Conservation (phyloP, 2,113 vertebrate species). For the Mellivora capensis region DNA sequence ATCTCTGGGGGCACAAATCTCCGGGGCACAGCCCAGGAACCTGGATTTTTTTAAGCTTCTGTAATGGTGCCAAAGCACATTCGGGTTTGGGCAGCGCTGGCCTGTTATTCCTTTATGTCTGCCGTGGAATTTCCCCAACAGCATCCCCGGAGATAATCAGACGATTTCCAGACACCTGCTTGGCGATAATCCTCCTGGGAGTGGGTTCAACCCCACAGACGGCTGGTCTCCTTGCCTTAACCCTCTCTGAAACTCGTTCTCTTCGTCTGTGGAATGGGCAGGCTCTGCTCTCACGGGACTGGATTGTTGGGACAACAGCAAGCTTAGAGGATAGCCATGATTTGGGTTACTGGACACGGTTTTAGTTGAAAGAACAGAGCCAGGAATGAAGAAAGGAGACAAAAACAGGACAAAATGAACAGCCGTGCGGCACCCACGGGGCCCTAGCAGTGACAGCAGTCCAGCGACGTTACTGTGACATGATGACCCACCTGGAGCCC, state of each 20-base stretch:
- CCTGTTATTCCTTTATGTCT: background rate
- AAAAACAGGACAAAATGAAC: background rate
- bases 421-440: accelerated
- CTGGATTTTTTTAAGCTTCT: background rate
- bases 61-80: too few relatives aligned
- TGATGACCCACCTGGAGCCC: background rate
- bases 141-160: background rate
- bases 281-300: background rate
- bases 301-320: too few relatives aligned
- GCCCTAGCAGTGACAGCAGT: background rate
- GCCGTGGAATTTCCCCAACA: background rate
- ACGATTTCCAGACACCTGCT: background rate
- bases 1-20: background rate
- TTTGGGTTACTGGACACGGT: background rate
- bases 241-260: background rate
- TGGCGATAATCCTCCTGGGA: background rate
- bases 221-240: background rate
- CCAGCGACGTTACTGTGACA: background rate
- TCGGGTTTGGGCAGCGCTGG: background rate
- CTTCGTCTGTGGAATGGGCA: background rate
- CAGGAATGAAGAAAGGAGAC: background rate
- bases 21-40: background rate
- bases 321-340: background rate
- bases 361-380: background rate
- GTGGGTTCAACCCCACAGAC: background rate